Conservation (phyloP, 2,797 vertebrate genomes). For the Picus viridis region DNA sequence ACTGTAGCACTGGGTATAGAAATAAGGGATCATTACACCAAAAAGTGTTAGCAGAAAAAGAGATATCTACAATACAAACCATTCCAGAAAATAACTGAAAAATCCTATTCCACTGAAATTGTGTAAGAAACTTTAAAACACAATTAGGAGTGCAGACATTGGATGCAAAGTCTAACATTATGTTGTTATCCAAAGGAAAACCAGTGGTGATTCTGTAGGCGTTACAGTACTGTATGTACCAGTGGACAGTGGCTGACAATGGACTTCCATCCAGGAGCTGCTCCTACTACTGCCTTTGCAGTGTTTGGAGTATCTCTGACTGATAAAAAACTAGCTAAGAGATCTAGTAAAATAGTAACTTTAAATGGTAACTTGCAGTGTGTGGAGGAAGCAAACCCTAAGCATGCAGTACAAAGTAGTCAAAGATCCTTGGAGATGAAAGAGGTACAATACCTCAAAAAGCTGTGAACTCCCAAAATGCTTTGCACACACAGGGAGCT, state of each 20-base stretch:
- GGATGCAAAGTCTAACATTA: not conserved
- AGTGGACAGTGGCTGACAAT: not conserved
- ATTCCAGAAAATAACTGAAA: not conserved
- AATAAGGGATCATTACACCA: not conserved
- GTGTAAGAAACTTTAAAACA: not conserved
- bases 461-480: not conserved
- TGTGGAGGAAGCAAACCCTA: not conserved
- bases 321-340: not conserved
- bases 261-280: not conserved
- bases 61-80: not conserved
- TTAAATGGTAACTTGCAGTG: not conserved
- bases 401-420: not conserved
- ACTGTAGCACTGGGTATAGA: not conserved
- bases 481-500: not conserved
- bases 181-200: not conserved
- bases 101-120: not conserved
- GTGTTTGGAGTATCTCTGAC: not conserved
- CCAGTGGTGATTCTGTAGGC: not conserved
- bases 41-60: not conserved
- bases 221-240: not conserved
- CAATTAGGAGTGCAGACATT: not conserved
- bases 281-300: not conserved
- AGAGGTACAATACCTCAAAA: not conserved
- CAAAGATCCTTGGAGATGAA: not conserved
- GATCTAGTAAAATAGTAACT: not conserved